Evolutionary conservation across 2,888 invertebrate species (phyloP), one percentile per base, ranked within the genome.

Genomic region (Chloroclystis v-ata): DNA sequence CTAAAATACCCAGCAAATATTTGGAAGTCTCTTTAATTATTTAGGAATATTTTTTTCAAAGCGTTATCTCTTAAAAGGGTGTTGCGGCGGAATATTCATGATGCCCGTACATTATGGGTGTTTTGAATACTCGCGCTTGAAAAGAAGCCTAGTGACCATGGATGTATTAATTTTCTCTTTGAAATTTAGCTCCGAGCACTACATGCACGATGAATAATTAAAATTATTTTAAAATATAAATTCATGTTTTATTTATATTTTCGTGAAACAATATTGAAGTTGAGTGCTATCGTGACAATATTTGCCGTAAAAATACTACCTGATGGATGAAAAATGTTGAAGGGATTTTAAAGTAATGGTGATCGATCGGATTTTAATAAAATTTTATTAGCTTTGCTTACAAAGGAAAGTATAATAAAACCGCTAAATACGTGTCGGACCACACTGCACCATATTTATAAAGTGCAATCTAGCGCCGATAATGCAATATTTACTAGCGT

Each of bases 81-180:
- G 71, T 73, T 70, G 64, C 66, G 63, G 72, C 78, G 72, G 70
- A 80, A 81, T 80, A 81, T 80, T 80, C 78, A 80, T 78, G 75
- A 74, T 70, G 70, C 66, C 69, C 72, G 50, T 72, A 71, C 75
- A 75, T 79, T 79, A 78, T 75, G 77, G 70, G 73, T 76, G 75
- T 75, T 80, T 75, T 74, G 73, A 76, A 78, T 75, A 73, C 74
- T 69, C 75, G 63, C 68, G 70, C 68, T 74, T 75, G 67, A 69
- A 72, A 73, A 74, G 67, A 69, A 72, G 70, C 61, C 65, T 66
- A 61, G 63, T 63, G 68, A 56, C 56, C 16, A 60, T 67, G 14
- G 14, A 57, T 67, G 61, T 67, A 64, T 67, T 68, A 56, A 61
- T 63, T 60, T 65, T 66, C 64, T 68, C 63, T 68, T 61, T 60